These are phyloP conservation scores for Acropternis orthonyx DNA, from an alignment of 2,797 vertebrate species.

Conservation along the genomic window DNA sequence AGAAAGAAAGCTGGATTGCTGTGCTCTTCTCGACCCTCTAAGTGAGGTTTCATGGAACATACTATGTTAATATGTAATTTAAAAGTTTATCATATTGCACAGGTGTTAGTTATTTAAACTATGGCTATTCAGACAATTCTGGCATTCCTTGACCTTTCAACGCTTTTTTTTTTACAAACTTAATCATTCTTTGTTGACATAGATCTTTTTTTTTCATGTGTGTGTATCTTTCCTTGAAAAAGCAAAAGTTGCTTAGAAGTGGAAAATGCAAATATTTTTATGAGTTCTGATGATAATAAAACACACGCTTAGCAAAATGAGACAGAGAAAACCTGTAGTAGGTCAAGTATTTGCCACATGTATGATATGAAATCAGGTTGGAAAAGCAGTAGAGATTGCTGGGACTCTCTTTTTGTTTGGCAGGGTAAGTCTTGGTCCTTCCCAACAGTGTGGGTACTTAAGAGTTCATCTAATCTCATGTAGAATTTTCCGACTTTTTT, in stretches of 20 bases:
- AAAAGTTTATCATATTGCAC: not conserved
- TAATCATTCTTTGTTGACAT: not conserved
- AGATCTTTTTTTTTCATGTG: accelerated
- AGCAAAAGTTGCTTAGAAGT: not conserved
- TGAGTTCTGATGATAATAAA: not conserved
- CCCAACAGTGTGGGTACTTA: not conserved
- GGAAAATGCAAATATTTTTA: not conserved
- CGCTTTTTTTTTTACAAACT: not conserved
- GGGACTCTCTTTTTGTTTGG: not conserved
- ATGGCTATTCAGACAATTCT: not conserved
- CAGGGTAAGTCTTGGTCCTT: not conserved
- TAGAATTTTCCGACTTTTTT: not conserved
- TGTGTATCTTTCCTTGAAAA: not conserved
- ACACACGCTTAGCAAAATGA: not conserved
- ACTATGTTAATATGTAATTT: not conserved
- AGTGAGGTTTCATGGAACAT: not conserved
- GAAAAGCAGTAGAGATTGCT: not conserved
- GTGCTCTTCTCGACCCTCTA: not conserved
- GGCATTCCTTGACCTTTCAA: not conserved
- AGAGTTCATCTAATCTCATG: not conserved
- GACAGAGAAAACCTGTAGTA: not conserved
- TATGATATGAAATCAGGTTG: not conserved
- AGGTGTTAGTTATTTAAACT: not conserved
- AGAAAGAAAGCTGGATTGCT: not conserved
- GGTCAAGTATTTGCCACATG: not conserved